Evolutionary conservation across 2,113 vertebrate species (phyloP).

Genomic region (Halichoeres trimaculatus): DNA sequence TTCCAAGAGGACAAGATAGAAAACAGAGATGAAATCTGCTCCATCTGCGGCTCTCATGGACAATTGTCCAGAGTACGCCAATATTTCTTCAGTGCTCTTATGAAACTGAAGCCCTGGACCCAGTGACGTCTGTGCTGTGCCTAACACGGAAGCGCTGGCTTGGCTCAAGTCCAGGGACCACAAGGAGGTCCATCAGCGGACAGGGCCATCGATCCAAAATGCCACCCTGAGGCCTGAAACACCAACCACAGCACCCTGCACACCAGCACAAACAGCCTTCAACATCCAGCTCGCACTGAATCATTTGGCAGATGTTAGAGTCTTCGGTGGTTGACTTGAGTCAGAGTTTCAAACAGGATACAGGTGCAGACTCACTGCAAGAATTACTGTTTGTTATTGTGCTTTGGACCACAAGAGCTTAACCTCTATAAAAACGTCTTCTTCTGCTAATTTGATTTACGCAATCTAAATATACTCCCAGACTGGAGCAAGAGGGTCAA

Average conservation of each 20-base stretch:
- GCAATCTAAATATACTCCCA: not conserved
- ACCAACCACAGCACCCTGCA: constrained; percentile 16
- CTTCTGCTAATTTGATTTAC: not conserved
- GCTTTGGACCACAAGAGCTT: not conserved
- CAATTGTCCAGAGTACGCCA: constrained; percentile 9
- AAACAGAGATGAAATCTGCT: constrained; percentile 21
- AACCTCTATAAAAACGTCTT: not conserved
- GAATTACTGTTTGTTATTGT: not conserved
- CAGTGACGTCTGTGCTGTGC: constrained; percentile 31
- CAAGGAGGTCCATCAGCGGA: constrained; percentile 54
- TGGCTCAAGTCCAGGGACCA: constrained; percentile 35
- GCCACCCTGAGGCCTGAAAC: constrained; percentile 34
- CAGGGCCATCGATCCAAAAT: constrained; percentile 53
- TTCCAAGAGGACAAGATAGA: constrained; percentile 24
- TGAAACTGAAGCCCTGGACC: constrained; percentile 28
- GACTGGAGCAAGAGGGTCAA: not conserved
- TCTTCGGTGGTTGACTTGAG: not conserved
- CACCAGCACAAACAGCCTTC: constrained; percentile 17
- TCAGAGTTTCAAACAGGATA: not conserved
- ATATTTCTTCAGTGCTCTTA: constrained; percentile 22
- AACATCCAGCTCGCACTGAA: not conserved
- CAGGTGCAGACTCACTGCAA: not conserved
- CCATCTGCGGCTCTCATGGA: not conserved
- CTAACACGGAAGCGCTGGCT: constrained; percentile 19
- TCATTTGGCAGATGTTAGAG: constrained; percentile 2